Percentiles rank a stretch among this genome's conserved stretches.
Evolutionary conservation across 2,888 invertebrate genomes (phyloP).

Genomic region (Incurvaria masculella): DNA sequence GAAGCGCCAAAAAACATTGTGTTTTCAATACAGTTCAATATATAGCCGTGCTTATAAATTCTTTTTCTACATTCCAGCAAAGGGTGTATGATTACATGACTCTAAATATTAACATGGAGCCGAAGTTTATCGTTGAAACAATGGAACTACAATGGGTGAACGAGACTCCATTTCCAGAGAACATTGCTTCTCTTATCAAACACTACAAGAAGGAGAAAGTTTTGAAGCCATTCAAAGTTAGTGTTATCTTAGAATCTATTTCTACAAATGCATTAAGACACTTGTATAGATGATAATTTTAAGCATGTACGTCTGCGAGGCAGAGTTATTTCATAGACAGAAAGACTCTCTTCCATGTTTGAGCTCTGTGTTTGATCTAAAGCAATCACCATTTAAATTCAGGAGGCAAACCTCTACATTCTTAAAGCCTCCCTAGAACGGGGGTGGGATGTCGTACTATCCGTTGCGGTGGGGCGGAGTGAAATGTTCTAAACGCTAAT

Average conservation of each 20-base stretch:
- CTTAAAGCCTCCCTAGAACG: too few relatives aligned
- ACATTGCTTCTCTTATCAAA: conserved; percentile 39
- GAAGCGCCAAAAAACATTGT: not conserved
- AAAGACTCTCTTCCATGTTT: too few relatives aligned
- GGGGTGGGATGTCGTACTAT: too few relatives aligned
- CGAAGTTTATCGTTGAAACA: conserved; percentile 52
- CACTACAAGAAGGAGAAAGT: conserved; percentile 51
- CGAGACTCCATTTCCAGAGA: conserved; percentile 48
- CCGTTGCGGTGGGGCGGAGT: too few relatives aligned
- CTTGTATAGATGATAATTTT: too few relatives aligned
- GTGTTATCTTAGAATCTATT: conserved; percentile 2
- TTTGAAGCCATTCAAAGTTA: conserved; percentile 55
- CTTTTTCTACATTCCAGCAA: conserved; percentile 40
- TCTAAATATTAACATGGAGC: conserved; percentile 57
- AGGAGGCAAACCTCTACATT: too few relatives aligned
- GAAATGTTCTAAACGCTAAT: too few relatives aligned
- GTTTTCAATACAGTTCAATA: conserved; percentile 38
- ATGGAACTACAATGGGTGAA: conserved; percentile 52
- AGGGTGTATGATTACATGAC: conserved; percentile 53
- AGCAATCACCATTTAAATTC: too few relatives aligned
- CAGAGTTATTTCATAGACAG: too few relatives aligned
- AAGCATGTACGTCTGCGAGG: too few relatives aligned
- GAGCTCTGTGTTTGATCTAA: too few relatives aligned
- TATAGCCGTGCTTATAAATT: conserved; percentile 28
- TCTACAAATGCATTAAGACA: too few relatives aligned